Evolutionary conservation across 1,140 invertebrate species (phyloP), one percentile per base, ranked within the genome.

Genomic region (Drosophila nigrodunni): DNA sequence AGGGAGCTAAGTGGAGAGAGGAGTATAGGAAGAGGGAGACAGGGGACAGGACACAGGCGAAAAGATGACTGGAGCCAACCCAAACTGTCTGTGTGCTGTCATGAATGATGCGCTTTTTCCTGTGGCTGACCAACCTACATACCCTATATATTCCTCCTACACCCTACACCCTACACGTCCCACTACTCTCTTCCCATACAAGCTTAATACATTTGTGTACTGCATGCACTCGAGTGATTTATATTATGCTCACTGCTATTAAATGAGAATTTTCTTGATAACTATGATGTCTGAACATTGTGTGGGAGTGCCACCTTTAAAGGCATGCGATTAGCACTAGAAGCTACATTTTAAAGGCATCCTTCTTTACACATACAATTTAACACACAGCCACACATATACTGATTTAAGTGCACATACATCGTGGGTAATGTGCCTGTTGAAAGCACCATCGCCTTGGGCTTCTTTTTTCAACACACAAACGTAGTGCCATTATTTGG

Each of bases 81-180:
- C 57, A 69, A 30, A 47, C 25, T 44, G 72, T 61, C 72, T 74
- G 52, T 58, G 37, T 13, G 65, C 66, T 74, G 72, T 66, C 78
- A 78, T 78, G 80, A 87, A 88, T 83, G 83, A 87, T 88, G 83
- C 77, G 67, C 80, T 66, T 76, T 72, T 80, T 88, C 77, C 80
- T 83, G 70, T 66, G 62, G 60, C 62, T 68, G 74, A 75, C 75
- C 72, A 82, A 62, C 76, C 71, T 58, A 78, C 60, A 66, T 46
- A 61, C 46, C 52, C 25, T 30, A 6, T 4, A 34, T 8, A 25
- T 10, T 34, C 44, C 35, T 13, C 35, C 25, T 37, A 54, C 64
- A 13, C 49, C 7, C 34, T 8, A 1, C n/a, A n/a, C n/a, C n/a
- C n/a, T 9, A 7, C 30, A n/a, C 30, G 2, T 37, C 34, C 34